A percentile compares a stretch with the other conserved stretches of the same genome.
Conservation (phyloP, 2,797 vertebrate genomes). For the Xiphorhynchus erythropygius region DNA sequence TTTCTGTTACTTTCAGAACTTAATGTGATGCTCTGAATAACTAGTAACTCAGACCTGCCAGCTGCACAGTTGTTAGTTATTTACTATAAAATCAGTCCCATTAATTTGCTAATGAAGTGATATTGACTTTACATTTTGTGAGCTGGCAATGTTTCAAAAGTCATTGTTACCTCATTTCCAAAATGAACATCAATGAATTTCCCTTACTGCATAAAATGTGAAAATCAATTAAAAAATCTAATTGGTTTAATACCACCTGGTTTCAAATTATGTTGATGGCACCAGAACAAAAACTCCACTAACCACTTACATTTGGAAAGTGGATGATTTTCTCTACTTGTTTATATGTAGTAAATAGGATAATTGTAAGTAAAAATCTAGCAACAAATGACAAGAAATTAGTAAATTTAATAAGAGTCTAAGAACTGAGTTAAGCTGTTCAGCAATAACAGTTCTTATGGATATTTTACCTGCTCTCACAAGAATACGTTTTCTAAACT, state of each 20-base stretch:
- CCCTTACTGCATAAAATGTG: slow-evolving; percentile 2
- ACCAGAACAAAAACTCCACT: background rate
- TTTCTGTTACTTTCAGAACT: background rate
- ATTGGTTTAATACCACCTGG: slow-evolving; percentile 38
- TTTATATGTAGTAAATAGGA: background rate
- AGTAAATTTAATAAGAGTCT: background rate
- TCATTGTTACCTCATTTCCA: slow-evolving; percentile 57
- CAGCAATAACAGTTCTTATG: background rate
- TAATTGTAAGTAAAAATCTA: background rate
- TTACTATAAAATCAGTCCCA: slow-evolving; percentile 51
- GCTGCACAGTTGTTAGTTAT: slow-evolving; percentile 33
- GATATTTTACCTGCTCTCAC: background rate
- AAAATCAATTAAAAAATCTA: slow-evolving; percentile 54
- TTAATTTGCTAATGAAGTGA: slow-evolving; percentile 70
- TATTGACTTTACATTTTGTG: slow-evolving; percentile 64
- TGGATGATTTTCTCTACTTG: background rate
- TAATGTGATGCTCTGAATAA: background rate
- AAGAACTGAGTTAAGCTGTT: background rate
- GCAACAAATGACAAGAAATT: background rate
- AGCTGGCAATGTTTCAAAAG: slow-evolving; percentile 49
- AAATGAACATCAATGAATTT: slow-evolving; percentile 49
- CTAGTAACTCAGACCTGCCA: background rate
- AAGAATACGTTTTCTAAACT: background rate
- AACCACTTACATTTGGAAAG: background rate
- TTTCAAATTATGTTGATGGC: slow-evolving; percentile 34